phyloP scores from a whole-genome alignment of 2,113 vertebrate genomes.

The Chaetodon auriga region DNA sequence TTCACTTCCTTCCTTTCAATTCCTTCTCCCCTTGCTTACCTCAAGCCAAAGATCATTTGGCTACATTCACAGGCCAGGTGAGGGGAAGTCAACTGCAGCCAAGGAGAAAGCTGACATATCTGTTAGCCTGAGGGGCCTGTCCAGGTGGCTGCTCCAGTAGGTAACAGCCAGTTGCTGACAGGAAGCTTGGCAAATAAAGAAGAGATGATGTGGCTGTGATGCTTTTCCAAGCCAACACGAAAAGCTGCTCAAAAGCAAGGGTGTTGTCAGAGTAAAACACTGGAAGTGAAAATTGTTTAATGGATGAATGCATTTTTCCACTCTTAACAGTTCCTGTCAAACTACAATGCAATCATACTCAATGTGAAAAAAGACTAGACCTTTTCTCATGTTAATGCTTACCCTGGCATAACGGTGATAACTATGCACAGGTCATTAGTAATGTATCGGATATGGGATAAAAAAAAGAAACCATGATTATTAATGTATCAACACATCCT shows the following conservation, averaged over 20 bases:
- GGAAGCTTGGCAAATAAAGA: conserved; percentile 52
- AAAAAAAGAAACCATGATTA: background rate
- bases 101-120: conserved; percentile 77
- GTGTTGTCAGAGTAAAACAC: conserved; percentile 9
- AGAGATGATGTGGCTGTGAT: conserved; percentile 45
- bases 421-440: background rate
- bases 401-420: background rate
- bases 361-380: background rate
- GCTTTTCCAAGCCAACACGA: conserved; percentile 41
- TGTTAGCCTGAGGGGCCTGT: conserved; percentile 70
- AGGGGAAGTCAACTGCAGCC: conserved; percentile 69
- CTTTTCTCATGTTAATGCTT: background rate
- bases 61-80: conserved; percentile 64
- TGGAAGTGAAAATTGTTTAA: conserved; percentile 2
- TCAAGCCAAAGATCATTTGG: conserved; percentile 70
- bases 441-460: background rate
- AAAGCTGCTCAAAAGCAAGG: conserved; percentile 9
- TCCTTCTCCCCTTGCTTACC: conserved; percentile 38
- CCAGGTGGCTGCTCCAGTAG: conserved; percentile 69
- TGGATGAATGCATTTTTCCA: background rate
- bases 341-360: background rate
- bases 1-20: conserved; percentile 29
- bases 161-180: conserved; percentile 72
- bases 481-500: too few relatives aligned
- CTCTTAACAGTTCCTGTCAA: background rate